A percentile compares a stretch with the other conserved stretches of the same genome.
These are phyloP conservation scores for Eulemur rubriventer DNA, from an alignment of 2,797 vertebrate genomes.

Conservation along the genomic window DNA sequence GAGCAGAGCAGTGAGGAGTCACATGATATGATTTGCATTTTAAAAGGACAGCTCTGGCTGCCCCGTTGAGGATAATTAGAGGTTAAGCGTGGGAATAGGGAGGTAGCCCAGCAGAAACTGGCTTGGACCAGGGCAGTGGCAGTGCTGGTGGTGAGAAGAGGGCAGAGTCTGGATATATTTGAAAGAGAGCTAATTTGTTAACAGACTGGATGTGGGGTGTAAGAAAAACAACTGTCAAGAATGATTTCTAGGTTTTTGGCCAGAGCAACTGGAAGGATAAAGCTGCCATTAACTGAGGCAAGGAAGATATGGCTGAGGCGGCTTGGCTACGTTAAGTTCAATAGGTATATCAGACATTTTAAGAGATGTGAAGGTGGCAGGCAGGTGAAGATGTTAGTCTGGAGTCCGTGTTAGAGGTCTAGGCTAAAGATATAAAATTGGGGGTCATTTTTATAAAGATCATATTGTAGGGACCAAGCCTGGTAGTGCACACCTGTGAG, in stretches of 20 bases:
- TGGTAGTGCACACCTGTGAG: no score
- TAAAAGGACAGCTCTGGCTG: not conserved
- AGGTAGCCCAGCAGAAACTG: not conserved
- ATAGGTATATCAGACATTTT: not conserved
- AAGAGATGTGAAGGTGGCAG: not conserved
- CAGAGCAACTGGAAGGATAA: slow-evolving; percentile 19
- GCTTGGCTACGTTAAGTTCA: not conserved
- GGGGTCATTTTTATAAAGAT: not conserved
- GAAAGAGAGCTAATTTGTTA: not conserved
- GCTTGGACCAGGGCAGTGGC: not conserved
- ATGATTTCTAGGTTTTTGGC: not conserved
- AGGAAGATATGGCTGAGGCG: not conserved
- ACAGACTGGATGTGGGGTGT: not conserved
- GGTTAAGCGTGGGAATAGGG: not conserved
- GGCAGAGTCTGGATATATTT: not conserved
- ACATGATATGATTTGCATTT: not conserved
- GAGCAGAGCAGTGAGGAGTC: not conserved
- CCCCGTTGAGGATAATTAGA: not conserved
- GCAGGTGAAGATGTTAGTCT: not conserved
- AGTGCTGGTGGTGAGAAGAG: not conserved
- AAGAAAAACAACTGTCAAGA: not conserved
- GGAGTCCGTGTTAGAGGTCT: not conserved
- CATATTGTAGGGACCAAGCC: not conserved
- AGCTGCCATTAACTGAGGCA: not conserved
- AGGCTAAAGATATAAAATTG: not conserved